Base-by-base conservation (phyloP, 2,113 vertebrate genomes). In the Oostethus manadensis region DNA sequence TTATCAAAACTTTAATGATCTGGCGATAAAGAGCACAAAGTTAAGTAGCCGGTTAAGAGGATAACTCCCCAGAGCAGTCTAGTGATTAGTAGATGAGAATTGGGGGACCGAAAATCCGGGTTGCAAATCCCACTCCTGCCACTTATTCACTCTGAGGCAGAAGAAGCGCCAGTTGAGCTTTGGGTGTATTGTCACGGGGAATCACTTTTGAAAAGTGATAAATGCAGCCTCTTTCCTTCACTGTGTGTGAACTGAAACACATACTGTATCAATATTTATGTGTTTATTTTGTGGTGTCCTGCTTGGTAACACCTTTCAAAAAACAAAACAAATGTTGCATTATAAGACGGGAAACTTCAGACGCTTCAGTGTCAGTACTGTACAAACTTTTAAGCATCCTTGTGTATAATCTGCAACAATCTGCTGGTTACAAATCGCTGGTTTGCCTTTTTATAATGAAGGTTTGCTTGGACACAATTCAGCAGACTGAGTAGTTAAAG, bases 1-100 rank as follows among this genome's bases (percentile, higher is more conserved):
- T 91, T 90, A 90, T 90, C 88, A 89, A 89, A 91, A 91, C 89
- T 91, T 91, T 87, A 90, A 90, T 90, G 90, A 91, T 91, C 89
- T 87, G 77, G 77, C 84, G 90, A 91, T 91, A 91, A 91, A 90
- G 86, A 89, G 87, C 86, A 89, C 84, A 89, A 90, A 90, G 88
- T 91, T 89, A 90, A 91, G 88, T 86, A 88, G 86, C 87, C 87
- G 84, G 86, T 85, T 90, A 90, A 91, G 89, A 91, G 88, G 89
- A 91, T 91, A 89, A 91, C 86, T 88, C 85, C 85, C 83, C 83
- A 88, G 86, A 88, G 87, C 87, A 87, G 89, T 88, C 81, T 80
- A 89, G 89, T 90, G 90, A 91, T 91, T 91, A 91, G 87, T 85
- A 87, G 85, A 88, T 86, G 88, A 88, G 87, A 90, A 88, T 84